Base-by-base conservation (phyloP, 53 echinoderm and acorn worm genomes). In the Holothuria leucospilota region DNA sequence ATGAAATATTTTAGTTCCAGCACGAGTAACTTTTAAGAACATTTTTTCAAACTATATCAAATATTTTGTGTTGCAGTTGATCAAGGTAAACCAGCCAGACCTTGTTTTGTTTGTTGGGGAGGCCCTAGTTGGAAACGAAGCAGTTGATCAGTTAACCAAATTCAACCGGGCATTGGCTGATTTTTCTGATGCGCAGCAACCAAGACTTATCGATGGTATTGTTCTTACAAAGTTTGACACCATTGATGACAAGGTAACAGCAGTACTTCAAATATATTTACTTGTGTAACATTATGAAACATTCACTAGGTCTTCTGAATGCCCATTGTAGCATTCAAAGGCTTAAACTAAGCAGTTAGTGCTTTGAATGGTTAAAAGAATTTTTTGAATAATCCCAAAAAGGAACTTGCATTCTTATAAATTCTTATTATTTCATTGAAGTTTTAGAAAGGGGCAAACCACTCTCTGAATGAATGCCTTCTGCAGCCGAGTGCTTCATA, bases 211-310 rank as follows among this genome's bases (percentile, higher is more conserved):
- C 52, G 98, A 98, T 90, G 98, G 95, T 23, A 98, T 98, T 49
- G 93, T 98, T 78, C 93, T 98, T 34, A 98, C 98, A 71, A 98
- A 98, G 82, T 98, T 98, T 93, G 98, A 98, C 78, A 98, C 98
- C 81, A 98, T 98, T 81, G 98, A 98, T 77, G 98, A 98, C 59
- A 98, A 98, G 92, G 98, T 98, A 88, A 25, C 26, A 11, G 11
- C 46, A 46, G 8, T 11, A 2, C 11, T 46, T 34, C 34, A 34
- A 34, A 34, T 34, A 34, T 34, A 2, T 2, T 34, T 34, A 3
- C 34, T 34, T 2, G 3, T 34, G 1, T 34, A 34, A 3, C 34
- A 34, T 34, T 34, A 34, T 34, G 2, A 34, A 34, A 3, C 1
- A 1, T 34, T 34, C 34, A 34, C 34, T 3, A 34, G 34, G 34